phyloP scores from a whole-genome alignment of 2,113 vertebrate genomes.

The Gobiocypris rarus region DNA sequence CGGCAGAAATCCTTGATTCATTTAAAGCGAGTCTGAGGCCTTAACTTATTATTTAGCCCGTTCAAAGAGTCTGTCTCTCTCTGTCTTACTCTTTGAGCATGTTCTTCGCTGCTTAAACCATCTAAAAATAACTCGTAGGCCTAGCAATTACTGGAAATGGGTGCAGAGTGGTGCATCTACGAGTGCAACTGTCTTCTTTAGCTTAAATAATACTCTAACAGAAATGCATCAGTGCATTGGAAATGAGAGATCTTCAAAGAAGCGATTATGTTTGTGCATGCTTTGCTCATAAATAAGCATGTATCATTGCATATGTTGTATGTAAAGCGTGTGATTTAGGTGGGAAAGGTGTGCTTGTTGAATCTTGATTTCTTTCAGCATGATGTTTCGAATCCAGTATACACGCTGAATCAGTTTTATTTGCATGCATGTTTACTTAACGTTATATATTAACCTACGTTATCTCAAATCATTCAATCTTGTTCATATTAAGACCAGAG shows the following conservation, averaged over 20 bases:
- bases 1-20: constrained; percentile 51
- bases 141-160: constrained; percentile 62
- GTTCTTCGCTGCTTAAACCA: constrained; percentile 50
- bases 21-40: constrained; percentile 39
- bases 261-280: constrained; percentile 19
- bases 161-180: constrained; percentile 45
- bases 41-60: constrained; percentile 31
- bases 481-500: background rate
- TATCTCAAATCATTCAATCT: background rate
- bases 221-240: constrained; percentile 17
- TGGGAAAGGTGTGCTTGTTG: background rate
- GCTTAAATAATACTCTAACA: constrained; percentile 32
- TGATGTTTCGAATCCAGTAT: background rate
- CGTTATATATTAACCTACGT: background rate
- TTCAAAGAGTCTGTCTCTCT: constrained; percentile 32
- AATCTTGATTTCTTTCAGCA: background rate
- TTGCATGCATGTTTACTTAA: background rate
- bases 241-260: constrained; percentile 18
- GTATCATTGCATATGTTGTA: background rate
- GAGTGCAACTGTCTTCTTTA: constrained; percentile 40
- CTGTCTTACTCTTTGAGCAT: constrained; percentile 38
- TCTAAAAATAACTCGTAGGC: constrained; percentile 62
- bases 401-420: background rate
- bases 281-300: background rate
- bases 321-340: background rate